A percentile compares a stretch with the other conserved stretches of the same genome.
Evolutionary conservation across 2,888 invertebrate species (phyloP).

Genomic region (Limenitis camilla): DNA sequence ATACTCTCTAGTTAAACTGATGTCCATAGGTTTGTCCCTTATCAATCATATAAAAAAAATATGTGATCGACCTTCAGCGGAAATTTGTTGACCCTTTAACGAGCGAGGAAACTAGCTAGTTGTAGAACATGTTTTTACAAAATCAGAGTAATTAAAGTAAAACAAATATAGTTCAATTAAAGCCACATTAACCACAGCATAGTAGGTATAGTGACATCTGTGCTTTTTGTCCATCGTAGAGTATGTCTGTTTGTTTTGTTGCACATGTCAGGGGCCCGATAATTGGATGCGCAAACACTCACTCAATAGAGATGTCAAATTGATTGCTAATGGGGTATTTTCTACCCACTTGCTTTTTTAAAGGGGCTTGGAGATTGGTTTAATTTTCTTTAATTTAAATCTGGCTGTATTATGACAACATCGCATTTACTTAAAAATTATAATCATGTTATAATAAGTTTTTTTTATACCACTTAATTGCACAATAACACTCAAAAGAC

Average conservation of each 20-base stretch:
- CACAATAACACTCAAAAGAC: too few species aligned
- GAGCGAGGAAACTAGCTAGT: too few species aligned
- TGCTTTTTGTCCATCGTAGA: constrained; percentile 30
- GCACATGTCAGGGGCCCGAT: constrained; percentile 38
- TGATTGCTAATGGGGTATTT: constrained; percentile 22
- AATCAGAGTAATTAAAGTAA: not conserved
- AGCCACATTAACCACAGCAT: constrained; percentile 15
- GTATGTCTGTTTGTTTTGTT: constrained; percentile 40
- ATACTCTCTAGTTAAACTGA: too few species aligned
- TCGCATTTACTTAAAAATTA: too few species aligned
- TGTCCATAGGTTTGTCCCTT: too few species aligned
- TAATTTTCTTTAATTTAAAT: too few species aligned
- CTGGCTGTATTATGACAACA: too few species aligned
- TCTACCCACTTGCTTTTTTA: not conserved
- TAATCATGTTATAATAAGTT: too few species aligned
- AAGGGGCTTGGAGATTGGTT: not conserved
- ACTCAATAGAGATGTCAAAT: constrained; percentile 37
- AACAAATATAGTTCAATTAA: constrained; percentile 17
- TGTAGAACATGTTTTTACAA: not conserved
- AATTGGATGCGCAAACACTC: constrained; percentile 34
- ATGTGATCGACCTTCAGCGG: too few species aligned
- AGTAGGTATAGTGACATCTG: constrained; percentile 34
- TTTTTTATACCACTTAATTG: too few species aligned
- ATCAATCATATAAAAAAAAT: too few species aligned
- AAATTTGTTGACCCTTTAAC: too few species aligned